Evolutionary conservation across 2,888 invertebrate genomes (phyloP).

Genomic region (Oligia latruncula): DNA sequence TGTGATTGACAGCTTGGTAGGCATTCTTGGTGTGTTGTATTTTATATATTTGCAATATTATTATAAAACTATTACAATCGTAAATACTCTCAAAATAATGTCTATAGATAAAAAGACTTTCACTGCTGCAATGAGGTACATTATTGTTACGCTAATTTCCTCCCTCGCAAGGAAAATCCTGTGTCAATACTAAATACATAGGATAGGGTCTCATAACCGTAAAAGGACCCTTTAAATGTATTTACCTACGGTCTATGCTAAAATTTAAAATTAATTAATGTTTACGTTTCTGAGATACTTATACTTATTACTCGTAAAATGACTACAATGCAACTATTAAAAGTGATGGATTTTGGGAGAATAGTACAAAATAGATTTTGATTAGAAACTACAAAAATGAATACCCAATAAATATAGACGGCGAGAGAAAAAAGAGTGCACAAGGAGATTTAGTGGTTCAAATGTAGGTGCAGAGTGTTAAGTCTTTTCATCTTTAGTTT

Average conservation of each 20-base stretch:
- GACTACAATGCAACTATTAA: neutral
- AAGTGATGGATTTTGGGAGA: neutral
- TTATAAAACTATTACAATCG: constrained; percentile 24
- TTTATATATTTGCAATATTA: constrained; percentile 11
- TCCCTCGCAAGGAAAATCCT: neutral
- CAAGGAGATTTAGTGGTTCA: neutral
- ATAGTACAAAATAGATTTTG: neutral
- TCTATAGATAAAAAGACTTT: constrained; percentile 45
- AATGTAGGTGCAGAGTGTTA: constrained; percentile 9
- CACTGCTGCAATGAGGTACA: neutral
- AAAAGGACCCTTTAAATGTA: neutral
- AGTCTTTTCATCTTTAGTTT: constrained; percentile 46
- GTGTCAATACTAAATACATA: neutral
- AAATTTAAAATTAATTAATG: neutral
- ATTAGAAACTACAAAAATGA: neutral
- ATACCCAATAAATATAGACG: neutral
- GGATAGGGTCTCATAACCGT: neutral
- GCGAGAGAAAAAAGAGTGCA: neutral
- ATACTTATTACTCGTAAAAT: neutral
- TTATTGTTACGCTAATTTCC: neutral
- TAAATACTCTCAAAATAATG: constrained; percentile 27
- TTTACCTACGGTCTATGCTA: neutral
- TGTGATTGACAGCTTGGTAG: constrained; percentile 40
- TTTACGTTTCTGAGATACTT: neutral
- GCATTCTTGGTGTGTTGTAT: constrained; percentile 27